Evolutionary conservation across 64 coral and sea anemone genomes (phyloP).

Genomic region (Porites lutea): DNA sequence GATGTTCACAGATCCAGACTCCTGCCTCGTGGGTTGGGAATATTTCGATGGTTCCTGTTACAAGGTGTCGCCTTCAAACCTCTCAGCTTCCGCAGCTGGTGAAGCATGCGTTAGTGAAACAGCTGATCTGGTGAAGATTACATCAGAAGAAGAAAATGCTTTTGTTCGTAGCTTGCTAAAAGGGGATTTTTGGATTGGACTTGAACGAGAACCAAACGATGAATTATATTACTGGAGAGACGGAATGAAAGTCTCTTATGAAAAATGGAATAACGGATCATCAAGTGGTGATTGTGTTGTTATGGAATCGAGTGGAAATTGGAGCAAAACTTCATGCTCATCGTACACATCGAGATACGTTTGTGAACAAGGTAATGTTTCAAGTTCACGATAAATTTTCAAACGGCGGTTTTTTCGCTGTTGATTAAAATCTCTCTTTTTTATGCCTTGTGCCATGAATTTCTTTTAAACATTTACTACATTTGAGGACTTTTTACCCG

Average conservation of each 20-base stretch:
- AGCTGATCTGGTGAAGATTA: constrained; percentile 45
- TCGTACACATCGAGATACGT: not conserved
- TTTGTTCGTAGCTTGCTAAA: not conserved
- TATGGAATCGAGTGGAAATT: not conserved
- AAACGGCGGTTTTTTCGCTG: too few species aligned
- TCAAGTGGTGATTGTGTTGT: not conserved
- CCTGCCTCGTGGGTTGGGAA: not conserved
- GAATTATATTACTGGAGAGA: not conserved
- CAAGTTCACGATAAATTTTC: too few species aligned
- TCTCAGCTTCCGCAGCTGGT: not conserved
- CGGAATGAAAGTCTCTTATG: not conserved
- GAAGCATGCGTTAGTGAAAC: not conserved
- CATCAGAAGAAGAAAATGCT: constrained; percentile 17
- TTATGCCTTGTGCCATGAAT: too few species aligned
- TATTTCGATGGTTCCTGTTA: constrained; percentile 56
- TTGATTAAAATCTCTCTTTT: too few species aligned
- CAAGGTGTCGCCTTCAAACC: not conserved
- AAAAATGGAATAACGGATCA: not conserved
- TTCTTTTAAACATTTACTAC: too few species aligned
- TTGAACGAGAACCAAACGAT: not conserved
- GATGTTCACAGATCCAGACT: not conserved
- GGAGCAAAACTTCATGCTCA: not conserved
- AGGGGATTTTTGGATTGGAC: constrained; percentile 33
- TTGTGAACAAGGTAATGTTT: constrained; percentile 36
- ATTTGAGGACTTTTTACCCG: too few species aligned